Conservation (phyloP, 2,888 invertebrate genomes). For the Neria commutata region DNA sequence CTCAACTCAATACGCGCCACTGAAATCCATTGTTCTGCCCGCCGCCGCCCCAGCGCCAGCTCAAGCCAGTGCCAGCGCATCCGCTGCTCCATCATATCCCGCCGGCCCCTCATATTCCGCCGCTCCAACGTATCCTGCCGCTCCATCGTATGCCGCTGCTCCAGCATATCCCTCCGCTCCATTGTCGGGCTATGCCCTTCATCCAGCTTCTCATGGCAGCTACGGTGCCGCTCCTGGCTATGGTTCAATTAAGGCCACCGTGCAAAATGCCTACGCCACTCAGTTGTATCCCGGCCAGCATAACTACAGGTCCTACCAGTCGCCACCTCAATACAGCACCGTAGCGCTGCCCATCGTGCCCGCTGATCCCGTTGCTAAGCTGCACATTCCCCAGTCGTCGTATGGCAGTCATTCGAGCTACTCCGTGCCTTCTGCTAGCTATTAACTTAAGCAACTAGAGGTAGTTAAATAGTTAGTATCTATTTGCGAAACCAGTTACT, state of each 20-base stretch:
- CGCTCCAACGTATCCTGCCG: background rate
- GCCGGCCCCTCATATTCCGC: conserved; percentile 1
- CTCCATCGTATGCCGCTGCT: background rate
- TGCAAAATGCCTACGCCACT: conserved; percentile 43
- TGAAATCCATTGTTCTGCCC: conserved; percentile 17
- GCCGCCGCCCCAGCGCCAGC: conserved; percentile 7
- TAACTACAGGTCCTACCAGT: conserved; percentile 42
- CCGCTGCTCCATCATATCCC: background rate
- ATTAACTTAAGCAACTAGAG: background rate
- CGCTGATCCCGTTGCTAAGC: conserved; percentile 48
- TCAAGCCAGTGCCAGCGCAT: too few relatives aligned
- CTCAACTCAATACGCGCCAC: too few relatives aligned
- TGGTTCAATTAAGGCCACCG: conserved; percentile 26
- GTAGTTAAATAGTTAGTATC: background rate
- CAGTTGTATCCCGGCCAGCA: conserved; percentile 47
- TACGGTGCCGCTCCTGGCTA: background rate
- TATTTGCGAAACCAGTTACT: conserved; percentile 17
- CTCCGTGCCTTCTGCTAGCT: conserved; percentile 8
- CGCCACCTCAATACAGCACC: conserved; percentile 45
- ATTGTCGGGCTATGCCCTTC: conserved; percentile 4
- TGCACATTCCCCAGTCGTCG: conserved; percentile 44
- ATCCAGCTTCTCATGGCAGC: conserved; percentile 30
- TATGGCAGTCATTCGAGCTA: background rate
- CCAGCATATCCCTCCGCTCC: conserved; percentile 2
- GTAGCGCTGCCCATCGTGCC: conserved; percentile 45